Conservation (phyloP, 2,888 invertebrate genomes). For the Zygaena filipendulae region DNA sequence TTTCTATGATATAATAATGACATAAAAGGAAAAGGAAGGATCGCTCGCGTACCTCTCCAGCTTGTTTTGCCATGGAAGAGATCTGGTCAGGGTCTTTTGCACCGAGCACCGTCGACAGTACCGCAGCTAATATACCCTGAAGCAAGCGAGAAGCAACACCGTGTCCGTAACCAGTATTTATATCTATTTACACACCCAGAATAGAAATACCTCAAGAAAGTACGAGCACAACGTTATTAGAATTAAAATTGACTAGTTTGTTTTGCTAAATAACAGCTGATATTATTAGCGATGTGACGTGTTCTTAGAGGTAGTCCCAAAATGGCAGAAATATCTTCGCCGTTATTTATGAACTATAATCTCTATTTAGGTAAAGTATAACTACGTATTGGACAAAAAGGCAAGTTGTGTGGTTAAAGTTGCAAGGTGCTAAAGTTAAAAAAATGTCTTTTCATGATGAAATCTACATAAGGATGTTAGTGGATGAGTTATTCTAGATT, state of each 20-base stretch:
- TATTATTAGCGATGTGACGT: too few species aligned
- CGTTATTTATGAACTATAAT: too few species aligned
- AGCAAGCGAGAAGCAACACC: constrained; percentile 70
- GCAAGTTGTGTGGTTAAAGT: too few species aligned
- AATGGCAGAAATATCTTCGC: too few species aligned
- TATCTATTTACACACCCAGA: constrained; percentile 54
- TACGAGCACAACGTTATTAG: not conserved
- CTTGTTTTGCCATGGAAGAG: constrained; percentile 94
- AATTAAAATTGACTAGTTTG: not conserved
- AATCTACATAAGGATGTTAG: constrained; percentile 58
- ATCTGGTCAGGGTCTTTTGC: constrained; percentile 92
- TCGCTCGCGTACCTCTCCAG: constrained; percentile 87
- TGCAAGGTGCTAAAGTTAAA: too few species aligned
- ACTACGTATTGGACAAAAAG: too few species aligned
- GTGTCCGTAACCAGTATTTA: constrained; percentile 63
- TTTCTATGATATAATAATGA: constrained; percentile 9
- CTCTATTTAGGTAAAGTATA: too few species aligned
- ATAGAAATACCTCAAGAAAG: constrained; percentile 41
- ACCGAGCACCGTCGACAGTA: constrained; percentile 91
- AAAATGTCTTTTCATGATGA: too few species aligned
- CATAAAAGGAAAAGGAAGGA: constrained; percentile 46
- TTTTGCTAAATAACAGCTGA: too few species aligned
- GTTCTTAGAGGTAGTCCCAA: too few species aligned
- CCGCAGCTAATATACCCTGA: constrained; percentile 93
- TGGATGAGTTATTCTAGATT: too few species aligned